A percentile compares a stretch with the other conserved stretches of the same genome.
Evolutionary conservation across 2,888 invertebrate species (phyloP).

Genomic region (Nowickia ferox): DNA sequence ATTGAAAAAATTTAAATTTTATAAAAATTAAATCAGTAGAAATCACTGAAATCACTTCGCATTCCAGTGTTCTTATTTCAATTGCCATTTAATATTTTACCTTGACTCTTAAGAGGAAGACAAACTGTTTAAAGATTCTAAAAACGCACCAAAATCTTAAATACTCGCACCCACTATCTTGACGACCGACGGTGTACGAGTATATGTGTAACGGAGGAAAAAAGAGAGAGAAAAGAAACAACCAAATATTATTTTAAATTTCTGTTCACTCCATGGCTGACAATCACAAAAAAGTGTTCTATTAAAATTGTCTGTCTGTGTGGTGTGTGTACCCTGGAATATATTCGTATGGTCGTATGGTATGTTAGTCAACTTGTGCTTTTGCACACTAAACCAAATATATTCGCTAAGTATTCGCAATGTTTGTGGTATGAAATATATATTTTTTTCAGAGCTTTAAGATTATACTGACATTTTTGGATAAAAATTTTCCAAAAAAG

Average conservation of each 20-base stretch:
- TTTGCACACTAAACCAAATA: neutral
- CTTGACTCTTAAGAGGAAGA: neutral
- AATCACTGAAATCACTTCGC: conserved; percentile 50
- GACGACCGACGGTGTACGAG: conserved; percentile 10
- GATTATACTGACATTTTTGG: conserved; percentile 23
- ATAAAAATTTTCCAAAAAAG: neutral
- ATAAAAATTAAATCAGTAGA: conserved; percentile 57
- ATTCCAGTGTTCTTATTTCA: conserved; percentile 10
- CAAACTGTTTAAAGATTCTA: conserved; percentile 66
- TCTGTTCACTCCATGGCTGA: conserved; percentile 33
- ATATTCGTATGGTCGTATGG: neutral
- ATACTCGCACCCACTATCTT: conserved; percentile 25
- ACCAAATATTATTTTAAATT: conserved; percentile 35
- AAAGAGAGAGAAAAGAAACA: neutral
- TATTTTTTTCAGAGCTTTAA: conserved; percentile 10
- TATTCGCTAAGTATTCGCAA: neutral
- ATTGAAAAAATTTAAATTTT: neutral
- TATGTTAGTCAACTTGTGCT: neutral
- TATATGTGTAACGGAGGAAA: conserved; percentile 28
- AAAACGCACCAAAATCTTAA: conserved; percentile 61
- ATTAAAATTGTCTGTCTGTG: conserved; percentile 6
- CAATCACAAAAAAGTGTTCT: conserved; percentile 52
- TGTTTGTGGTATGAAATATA: neutral
- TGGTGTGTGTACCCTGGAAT: too few relatives aligned
- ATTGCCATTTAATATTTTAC: conserved; percentile 8